Conservation (phyloP, 2,797 vertebrate genomes). For the Cirrhinus mrigala region DNA sequence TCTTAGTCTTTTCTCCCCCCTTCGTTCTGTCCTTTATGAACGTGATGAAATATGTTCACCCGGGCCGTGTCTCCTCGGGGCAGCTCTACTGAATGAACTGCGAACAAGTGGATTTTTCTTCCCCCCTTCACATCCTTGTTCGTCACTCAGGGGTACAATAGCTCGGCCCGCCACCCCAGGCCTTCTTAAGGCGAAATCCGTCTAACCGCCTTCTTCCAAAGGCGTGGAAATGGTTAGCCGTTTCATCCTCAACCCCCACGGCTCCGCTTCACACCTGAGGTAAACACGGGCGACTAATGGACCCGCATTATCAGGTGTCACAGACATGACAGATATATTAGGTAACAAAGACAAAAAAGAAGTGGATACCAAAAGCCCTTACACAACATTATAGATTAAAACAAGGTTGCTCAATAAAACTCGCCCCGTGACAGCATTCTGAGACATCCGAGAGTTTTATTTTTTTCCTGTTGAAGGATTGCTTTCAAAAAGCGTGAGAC, state of each 20-base stretch:
- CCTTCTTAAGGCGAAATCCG: constrained; percentile 58
- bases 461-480: not conserved
- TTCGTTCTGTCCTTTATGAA: constrained; percentile 26
- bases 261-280: constrained; percentile 70
- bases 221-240: not conserved
- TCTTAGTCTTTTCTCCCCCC: constrained; percentile 19
- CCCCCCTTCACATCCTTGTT: constrained; percentile 45
- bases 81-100: constrained; percentile 52
- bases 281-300: constrained; percentile 79
- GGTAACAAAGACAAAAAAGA: constrained; percentile 71
- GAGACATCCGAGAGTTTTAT: not conserved
- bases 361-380: constrained; percentile 65
- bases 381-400: constrained; percentile 57
- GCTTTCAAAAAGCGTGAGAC: not conserved
- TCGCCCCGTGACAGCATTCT: not conserved
- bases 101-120: constrained; percentile 54
- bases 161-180: constrained; percentile 42
- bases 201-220: constrained; percentile 57
- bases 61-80: constrained; percentile 66
- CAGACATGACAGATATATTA: constrained; percentile 64
- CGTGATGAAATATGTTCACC: constrained; percentile 52
- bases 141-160: constrained; percentile 60
- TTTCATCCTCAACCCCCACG: constrained; percentile 27
- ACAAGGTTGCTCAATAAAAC: constrained; percentile 28
- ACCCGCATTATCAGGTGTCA: constrained; percentile 69